phyloP scores from a whole-genome alignment of 2,797 vertebrate species.

The Onychomys torridus region DNA sequence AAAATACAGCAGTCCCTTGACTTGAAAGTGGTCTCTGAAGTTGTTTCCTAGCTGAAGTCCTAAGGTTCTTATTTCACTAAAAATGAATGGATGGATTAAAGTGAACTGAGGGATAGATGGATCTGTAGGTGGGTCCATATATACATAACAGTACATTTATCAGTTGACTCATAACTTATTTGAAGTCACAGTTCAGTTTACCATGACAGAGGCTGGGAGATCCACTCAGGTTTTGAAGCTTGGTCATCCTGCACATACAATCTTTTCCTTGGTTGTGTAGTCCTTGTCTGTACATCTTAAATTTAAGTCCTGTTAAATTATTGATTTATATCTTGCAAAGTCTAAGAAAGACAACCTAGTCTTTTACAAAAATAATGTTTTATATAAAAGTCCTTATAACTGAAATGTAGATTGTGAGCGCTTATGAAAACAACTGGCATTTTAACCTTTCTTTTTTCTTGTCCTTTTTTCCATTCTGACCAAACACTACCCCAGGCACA shows the following conservation, averaged over 20 bases:
- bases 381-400: neutral
- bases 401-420: neutral
- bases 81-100: neutral
- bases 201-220: neutral
- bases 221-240: neutral
- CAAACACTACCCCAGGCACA: slow-evolving; percentile 87
- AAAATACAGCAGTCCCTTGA: neutral
- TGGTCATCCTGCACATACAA: neutral
- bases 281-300: neutral
- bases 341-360: neutral
- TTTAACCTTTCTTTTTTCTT: slow-evolving; percentile 61
- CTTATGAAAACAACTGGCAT: neutral
- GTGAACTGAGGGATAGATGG: neutral
- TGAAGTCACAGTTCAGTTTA: neutral
- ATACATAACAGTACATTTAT: neutral
- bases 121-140: neutral
- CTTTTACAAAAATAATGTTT: neutral
- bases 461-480: slow-evolving; percentile 66
- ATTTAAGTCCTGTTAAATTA: neutral
- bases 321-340: neutral
- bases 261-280: neutral
- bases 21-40: neutral
- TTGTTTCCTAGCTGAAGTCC: slow-evolving; percentile 3
- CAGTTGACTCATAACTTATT: neutral
- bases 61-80: slow-evolving; percentile 44